Evolutionary conservation across 2,797 vertebrate species (phyloP), one percentile per base, ranked within the genome.

Genomic region (Sebastes glaucus): DNA sequence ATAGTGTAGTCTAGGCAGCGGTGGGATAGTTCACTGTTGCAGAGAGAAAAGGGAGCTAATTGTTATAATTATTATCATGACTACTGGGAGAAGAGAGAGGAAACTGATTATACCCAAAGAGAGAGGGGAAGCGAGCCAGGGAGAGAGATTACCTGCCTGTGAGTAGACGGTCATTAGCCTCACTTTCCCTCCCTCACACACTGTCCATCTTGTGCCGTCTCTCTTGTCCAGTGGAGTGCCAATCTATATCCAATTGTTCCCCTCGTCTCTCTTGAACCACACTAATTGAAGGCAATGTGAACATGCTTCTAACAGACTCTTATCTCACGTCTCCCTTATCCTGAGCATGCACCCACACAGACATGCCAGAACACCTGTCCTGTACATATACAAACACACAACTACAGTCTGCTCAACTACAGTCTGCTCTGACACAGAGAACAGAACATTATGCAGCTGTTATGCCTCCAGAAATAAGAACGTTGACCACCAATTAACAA

Each of bases 211-310:
- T 81, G 71, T 70, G 71, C 82, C 52, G 74, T 91, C 88, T 89
- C 81, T 88, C 89, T 88, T 90, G 92, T 92, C 85, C 90, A 84
- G 80, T 80, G 70, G 90, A 92, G 92, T 90, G 88, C 91, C 92
- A 94, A 94, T 95, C 94, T 93, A 92, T 88, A 85, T 89, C 87
- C 90, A 85, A 95, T 96, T 95, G 92, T 95, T 93, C 92, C 74
- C 79, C 77, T 82, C 68, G 78, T 91, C 93, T 84, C 90, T 86
- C 81, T 87, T 77, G 74, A 74, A 90, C 85, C 72, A 78, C 77
- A 70, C 91, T 90, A 94, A 94, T 93, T 92, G 87, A 93, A 88
- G 93, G 89, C 92, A 92, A 83, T 84, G 86, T 30, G 68, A 89
- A 89, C 91, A 90, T 71, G 87, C 79, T 86, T 69, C 77, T 79